Base-by-base conservation (phyloP, 2,797 vertebrate genomes). In the Dendrocincla fuliginosa region DNA sequence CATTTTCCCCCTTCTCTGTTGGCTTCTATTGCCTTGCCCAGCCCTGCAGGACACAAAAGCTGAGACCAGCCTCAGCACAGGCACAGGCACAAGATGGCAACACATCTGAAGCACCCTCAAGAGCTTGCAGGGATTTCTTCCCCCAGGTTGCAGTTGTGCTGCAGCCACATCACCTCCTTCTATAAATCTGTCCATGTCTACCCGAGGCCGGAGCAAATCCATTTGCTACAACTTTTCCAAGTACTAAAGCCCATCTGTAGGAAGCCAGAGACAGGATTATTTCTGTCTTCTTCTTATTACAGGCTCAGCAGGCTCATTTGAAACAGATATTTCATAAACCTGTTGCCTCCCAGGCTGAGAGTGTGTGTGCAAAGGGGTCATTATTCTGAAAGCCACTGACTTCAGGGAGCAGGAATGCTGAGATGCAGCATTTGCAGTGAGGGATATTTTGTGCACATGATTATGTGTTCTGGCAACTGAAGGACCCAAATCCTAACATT, bases 211-310 rank as follows among this genome's bases (percentile, higher is more conserved):
- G 47, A 88, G 67, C 44, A 94, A 95, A 88, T 88, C 67, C 63
- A 53, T 94, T 95, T 49, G 56, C 80, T 73, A 52, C 91, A 79
- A 86, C 77, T 42, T 73, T 46, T 70, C 63, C 59, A 86, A 50
- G 91, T 59, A 67, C 69, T 86, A 60, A 86, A 90, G 37, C 47
- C 79, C 80, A 69, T 59, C 61, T 85, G 89, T 23, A 75, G 75
- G 87, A 79, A 82, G 65, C 25, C 41, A 56, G 4, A 12, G 47
- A 25, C 7, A n/a, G 37, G 69, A 52, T 93, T 95, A 73, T 90
- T 95, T 96, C 91, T 90, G 87, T 92, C 73, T 65, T 93, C 49
- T 52, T 87, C 70, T 81, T 93, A 52, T 57, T 90, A 61, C 80
- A 94, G 80, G 24, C 70, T 82, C 79, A 89, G 70, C 49, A 91